Percentiles rank a stretch among this genome's conserved stretches.
phyloP scores from a whole-genome alignment of 2,113 vertebrate genomes.

The Callospermophilus lateralis region DNA sequence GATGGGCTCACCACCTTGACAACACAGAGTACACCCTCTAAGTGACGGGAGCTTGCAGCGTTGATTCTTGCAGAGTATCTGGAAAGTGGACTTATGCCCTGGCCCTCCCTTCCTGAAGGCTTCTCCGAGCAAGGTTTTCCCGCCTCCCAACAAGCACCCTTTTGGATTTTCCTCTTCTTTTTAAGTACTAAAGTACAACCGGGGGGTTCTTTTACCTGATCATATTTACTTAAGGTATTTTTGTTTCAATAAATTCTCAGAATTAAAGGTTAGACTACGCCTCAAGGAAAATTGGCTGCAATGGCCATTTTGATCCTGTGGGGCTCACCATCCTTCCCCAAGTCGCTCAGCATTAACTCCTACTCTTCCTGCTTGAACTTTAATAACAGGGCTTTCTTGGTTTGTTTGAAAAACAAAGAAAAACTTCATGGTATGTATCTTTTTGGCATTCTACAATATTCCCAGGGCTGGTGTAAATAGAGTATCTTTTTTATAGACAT shows the following conservation, averaged over 20 bases:
- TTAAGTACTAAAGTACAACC: not conserved
- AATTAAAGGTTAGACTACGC: not conserved
- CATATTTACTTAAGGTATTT: not conserved
- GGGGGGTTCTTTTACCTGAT: not conserved
- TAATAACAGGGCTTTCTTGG: not conserved
- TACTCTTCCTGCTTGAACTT: not conserved
- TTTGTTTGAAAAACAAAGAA: not conserved
- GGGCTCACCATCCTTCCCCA: rapidly evolving
- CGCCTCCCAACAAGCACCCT: not conserved
- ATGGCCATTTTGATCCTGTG: not conserved
- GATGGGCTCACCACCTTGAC: conserved; percentile 97
- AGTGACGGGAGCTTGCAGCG: rapidly evolving
- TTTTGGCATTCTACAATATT: conserved; percentile 1
- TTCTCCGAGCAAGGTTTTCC: not conserved
- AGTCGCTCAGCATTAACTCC: not conserved
- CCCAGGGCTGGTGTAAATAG: not conserved
- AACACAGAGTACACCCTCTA: not conserved
- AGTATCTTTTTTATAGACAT: not conserved
- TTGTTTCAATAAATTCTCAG: not conserved
- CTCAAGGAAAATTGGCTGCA: not conserved
- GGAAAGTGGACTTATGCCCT: rapidly evolving
- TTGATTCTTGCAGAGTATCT: too few species aligned
- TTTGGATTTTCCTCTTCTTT: not conserved
- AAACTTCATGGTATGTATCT: not conserved
- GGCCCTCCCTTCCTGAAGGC: not conserved